Evolutionary conservation across 2,113 vertebrate genomes (phyloP).

Genomic region (Cochlearius cochlearius): DNA sequence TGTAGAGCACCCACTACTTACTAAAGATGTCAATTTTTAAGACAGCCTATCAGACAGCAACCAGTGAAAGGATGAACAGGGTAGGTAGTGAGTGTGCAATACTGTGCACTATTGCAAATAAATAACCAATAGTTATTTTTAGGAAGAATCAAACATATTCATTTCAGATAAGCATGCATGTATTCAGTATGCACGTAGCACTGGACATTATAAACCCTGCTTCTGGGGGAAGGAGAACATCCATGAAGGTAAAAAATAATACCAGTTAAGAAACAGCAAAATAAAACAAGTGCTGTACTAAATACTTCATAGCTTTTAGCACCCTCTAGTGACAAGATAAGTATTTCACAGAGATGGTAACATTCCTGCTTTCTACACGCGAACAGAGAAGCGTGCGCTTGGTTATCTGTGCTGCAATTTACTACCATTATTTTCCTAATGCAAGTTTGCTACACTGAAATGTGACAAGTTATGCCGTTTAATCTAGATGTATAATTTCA

Average conservation of each 20-base stretch:
- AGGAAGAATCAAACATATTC: background rate
- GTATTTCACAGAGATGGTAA: background rate
- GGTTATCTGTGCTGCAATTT: background rate
- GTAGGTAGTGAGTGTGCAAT: background rate
- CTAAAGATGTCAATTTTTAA: background rate
- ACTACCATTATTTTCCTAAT: background rate
- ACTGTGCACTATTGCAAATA: background rate
- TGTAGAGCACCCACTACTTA: background rate
- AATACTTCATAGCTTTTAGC: background rate
- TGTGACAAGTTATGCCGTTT: background rate
- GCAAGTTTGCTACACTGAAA: background rate
- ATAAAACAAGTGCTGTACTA: background rate
- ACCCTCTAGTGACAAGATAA: conserved; percentile 31
- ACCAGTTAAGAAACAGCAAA: background rate
- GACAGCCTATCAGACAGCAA: background rate
- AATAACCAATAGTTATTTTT: background rate
- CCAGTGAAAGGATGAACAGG: background rate
- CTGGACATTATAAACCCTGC: background rate
- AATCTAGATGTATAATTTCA: background rate
- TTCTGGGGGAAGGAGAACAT: background rate
- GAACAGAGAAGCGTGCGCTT: background rate
- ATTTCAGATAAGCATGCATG: accelerated
- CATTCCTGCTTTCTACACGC: background rate
- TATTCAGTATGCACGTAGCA: background rate
- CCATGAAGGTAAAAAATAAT: background rate